Evolutionary conservation across 2,113 vertebrate genomes (phyloP).

Genomic region (Callorhinus ursinus): DNA sequence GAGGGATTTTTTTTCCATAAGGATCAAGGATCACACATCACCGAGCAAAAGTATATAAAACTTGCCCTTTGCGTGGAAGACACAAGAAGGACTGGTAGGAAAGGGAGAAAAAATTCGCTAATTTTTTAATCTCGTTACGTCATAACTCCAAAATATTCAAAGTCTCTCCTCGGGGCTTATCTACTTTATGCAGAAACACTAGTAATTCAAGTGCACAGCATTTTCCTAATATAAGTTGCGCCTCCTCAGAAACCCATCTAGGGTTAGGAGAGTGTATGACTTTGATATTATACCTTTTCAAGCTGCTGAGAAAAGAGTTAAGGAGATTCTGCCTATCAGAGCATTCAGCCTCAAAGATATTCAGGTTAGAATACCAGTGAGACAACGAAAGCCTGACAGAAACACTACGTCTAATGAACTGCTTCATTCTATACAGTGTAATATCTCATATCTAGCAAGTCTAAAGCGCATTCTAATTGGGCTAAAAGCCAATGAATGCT

Average conservation of each 20-base stretch:
- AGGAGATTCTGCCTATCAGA: constrained; percentile 17
- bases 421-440: constrained; percentile 14
- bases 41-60: neutral
- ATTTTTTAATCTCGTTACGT: constrained; percentile 9
- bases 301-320: neutral
- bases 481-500: constrained; percentile 23
- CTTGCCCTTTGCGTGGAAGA: neutral
- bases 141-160: neutral
- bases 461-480: constrained; percentile 4
- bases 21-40: constrained; percentile 16
- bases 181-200: constrained; percentile 38
- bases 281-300: neutral
- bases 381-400: constrained; percentile 33
- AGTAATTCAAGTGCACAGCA: neutral
- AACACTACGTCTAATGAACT: constrained; percentile 24
- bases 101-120: neutral
- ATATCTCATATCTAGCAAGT: neutral
- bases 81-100: neutral
- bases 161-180: neutral
- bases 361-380: neutral
- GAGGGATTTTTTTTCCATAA: neutral
- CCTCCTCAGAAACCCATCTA: neutral
- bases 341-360: neutral
- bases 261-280: neutral
- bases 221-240: neutral